Base-by-base conservation (phyloP, 2,797 vertebrate species). In the Hapalemur alaotrensis region DNA sequence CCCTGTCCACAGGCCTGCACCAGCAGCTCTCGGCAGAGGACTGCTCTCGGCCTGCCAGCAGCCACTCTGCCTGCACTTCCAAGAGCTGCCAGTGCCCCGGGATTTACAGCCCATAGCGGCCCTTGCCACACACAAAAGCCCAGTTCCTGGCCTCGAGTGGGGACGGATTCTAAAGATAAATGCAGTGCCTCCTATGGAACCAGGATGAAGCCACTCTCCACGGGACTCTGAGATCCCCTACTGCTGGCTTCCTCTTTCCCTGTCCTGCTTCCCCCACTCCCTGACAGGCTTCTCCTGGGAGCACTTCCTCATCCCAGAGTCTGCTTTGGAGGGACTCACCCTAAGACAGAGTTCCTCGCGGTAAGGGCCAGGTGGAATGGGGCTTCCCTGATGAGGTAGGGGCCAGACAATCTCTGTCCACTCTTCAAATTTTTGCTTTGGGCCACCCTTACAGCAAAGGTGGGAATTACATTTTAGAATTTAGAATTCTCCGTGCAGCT, bases 61-160 rank as follows among this genome's bases (percentile, higher is more conserved):
- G 38, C 22, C 18, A 0, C 17, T 28, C 23, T 18, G 32, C 43
- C 57, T 1, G 2, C 0, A 1, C 15, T 35, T 38, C 28, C 50
- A 38, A 25, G 15, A 35, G 52, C 48, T 30, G 25, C 3, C 5
- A 17, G 48, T 5, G 35, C 59, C 72, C 11, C 14, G 23, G 67
- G 17, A 69, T 7, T 48, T 46, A 13, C 0, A 0, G 17, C n/a
- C 67, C 52, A 69, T 8, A 15, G 4, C 1, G 15, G 23, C 12
- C 82, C 38, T 15, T 85, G 70, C 30, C 15, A 15, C 0, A 1
- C 30, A 30, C 1, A 13, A 80, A 41, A 69, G 15, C 50, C 18
- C 63, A 4, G 32, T 18, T 7, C 61, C 72, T 20, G 50, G 61
- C 32, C 43, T 89, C 11, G 0, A 52, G 17, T 5, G 23, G 70